phyloP scores from a whole-genome alignment of 1,140 invertebrate species.

The Brachionus asplanchnoidis region DNA sequence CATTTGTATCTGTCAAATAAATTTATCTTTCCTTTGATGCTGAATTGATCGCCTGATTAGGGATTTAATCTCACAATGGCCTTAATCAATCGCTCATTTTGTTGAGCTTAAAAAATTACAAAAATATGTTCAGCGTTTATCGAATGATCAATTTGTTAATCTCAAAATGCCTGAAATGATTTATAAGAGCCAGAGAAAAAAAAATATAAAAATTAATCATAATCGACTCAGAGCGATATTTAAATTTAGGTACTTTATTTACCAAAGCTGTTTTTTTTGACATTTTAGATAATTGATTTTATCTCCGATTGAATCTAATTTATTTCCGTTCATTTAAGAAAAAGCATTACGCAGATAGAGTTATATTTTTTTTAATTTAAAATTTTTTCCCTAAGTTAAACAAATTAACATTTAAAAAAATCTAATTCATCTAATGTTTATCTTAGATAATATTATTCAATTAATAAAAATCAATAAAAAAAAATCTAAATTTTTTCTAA shows the following conservation, averaged over 20 bases:
- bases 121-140: not conserved
- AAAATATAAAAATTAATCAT: not conserved
- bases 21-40: not conserved
- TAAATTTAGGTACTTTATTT: not conserved
- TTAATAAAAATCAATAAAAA: constrained; percentile 36
- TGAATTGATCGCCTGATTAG: not conserved
- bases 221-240: not conserved
- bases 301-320: not conserved
- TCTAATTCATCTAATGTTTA: not conserved
- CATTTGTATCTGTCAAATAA: not conserved
- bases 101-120: not conserved
- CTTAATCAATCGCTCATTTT: not conserved
- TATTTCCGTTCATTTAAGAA: not conserved
- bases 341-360: not conserved
- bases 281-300: constrained; percentile 5
- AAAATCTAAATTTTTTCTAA: not conserved
- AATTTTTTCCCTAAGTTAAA: not conserved
- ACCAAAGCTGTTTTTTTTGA: not conserved
- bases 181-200: not conserved
- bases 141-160: not conserved
- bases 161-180: not conserved
- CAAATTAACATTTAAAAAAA: not conserved
- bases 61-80: not conserved
- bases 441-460: constrained; percentile 37
- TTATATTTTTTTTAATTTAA: not conserved